phyloP scores from a whole-genome alignment of 2,888 invertebrate genomes.

The Ophioninae sp. region DNA sequence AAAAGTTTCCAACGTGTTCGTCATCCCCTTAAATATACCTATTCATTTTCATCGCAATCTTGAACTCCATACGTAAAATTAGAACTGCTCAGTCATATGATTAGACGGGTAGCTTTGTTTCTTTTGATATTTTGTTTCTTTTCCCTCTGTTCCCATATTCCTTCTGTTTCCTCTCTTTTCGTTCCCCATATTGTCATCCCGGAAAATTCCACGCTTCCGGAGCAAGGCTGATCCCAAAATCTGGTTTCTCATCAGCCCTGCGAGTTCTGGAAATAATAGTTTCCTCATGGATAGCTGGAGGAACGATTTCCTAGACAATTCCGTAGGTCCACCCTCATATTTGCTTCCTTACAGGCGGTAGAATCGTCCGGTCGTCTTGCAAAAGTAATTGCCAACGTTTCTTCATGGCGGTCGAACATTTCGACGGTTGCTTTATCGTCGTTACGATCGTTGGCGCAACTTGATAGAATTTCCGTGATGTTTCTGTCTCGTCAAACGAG shows the following conservation, averaged over 20 bases:
- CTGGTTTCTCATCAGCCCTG: conserved; percentile 36
- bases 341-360: conserved; percentile 10
- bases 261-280: conserved; percentile 49
- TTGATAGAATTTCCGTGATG: background rate
- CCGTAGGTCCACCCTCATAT: background rate
- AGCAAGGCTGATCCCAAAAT: conserved; percentile 49
- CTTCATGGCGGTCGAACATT: conserved; percentile 31
- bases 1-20: too few relatives aligned
- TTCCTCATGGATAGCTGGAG: conserved; percentile 23
- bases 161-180: background rate
- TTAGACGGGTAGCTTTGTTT: too few relatives aligned
- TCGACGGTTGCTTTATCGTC: conserved; percentile 33
- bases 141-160: background rate
- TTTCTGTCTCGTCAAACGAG: background rate
- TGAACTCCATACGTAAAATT: too few relatives aligned
- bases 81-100: too few relatives aligned
- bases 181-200: conserved; percentile 5
- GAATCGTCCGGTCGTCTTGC: conserved; percentile 23
- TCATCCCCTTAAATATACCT: too few relatives aligned
- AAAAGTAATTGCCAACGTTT: conserved; percentile 60
- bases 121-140: background rate
- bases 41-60: too few relatives aligned
- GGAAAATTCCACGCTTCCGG: conserved; percentile 7
- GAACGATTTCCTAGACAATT: background rate
- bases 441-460: conserved; percentile 45